Base-by-base conservation (phyloP, 2,888 invertebrate species). In the Cynaeus angustus region DNA sequence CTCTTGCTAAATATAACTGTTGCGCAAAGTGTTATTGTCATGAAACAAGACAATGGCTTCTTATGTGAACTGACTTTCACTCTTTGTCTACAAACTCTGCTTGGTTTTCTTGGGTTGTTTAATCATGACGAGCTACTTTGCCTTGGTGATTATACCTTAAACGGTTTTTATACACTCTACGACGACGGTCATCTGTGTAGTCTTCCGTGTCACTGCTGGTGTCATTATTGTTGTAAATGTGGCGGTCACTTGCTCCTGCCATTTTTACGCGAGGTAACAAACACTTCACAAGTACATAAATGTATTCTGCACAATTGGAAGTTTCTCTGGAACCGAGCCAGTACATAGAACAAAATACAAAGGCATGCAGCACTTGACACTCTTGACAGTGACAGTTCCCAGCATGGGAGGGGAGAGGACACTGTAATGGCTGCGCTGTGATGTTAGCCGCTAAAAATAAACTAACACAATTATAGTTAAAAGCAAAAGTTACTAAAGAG, bases 171-270 rank as follows among this genome's bases (percentile, higher is more conserved):
- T 89, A 90, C 71, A 91, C 88, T 76, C 91, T 86, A 73, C 91
- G 85, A 72, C 91, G 86, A 74, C 90, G 86, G 79, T 91, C 91
- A 82, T 94, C 94, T 68, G 91, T 90, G 80, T 93, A 94, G 82
- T 95, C 95, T 84, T 94, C 95, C 14, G 94, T 94, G 83, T 94
- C 95, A 80, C 94, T 95, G 83, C 94, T 95, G 81, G 93, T 94
- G 80, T 93, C 92, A 70, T 84, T 84, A 28, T 66, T 67, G 53
- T 81, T 82, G 75, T 84, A 85, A 55, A 77, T 78, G 72, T 83
- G 83, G 61, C 84, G 82, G 75, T 85, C 84, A 74, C 76, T 81
- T 30, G 83, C 75, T 61, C 83, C 83, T 74, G 85, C 84, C 85
- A 85, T 85, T 81, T 82, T 80, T 53, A 81, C 80, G 59, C 69